These are phyloP conservation scores for Epizoanthus fatuus DNA, from an alignment of 92 coral and sea anemone species.

Conservation along the genomic window DNA sequence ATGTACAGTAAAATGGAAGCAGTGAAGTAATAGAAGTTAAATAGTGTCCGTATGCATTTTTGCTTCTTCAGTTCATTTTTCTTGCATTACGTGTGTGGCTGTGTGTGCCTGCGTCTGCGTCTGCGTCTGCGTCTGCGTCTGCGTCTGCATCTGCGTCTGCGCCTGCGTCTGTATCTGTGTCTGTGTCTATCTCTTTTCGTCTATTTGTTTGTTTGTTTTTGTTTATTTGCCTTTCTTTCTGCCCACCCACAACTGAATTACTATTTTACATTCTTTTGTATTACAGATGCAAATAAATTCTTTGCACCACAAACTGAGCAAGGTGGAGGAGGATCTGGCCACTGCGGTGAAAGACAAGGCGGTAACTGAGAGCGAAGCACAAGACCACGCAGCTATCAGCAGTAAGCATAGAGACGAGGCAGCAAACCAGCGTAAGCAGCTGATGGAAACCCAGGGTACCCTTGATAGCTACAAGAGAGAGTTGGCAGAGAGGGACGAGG, in stretches of 20 bases:
- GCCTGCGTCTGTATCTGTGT: not conserved
- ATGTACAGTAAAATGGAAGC: too few relatives aligned
- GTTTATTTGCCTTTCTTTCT: not conserved
- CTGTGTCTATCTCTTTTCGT: too few relatives aligned
- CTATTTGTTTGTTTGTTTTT: not conserved
- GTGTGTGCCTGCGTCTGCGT: too few relatives aligned
- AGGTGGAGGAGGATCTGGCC: constrained; percentile 78
- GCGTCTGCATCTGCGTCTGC: not conserved
- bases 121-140: too few relatives aligned
- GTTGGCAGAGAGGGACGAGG: constrained; percentile 72
- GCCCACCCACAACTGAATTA: too few relatives aligned
- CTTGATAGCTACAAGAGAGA: constrained; percentile 73
- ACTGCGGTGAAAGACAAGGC: constrained; percentile 66
- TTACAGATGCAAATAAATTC: constrained; percentile 63
- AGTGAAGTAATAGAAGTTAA: too few relatives aligned
- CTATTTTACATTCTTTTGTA: not conserved
- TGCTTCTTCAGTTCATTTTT: too few relatives aligned
- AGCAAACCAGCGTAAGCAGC: constrained; percentile 66
- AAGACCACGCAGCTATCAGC: constrained; percentile 68
- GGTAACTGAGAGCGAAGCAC: constrained; percentile 76
- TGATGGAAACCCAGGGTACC: constrained; percentile 78
- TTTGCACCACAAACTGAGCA: constrained; percentile 73
- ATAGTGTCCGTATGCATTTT: too few relatives aligned
- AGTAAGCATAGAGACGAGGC: constrained; percentile 73
- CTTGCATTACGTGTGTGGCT: too few relatives aligned